These are phyloP conservation scores for Ochropleura leucogaster DNA, from an alignment of 2,888 invertebrate species.

Conservation along the genomic window DNA sequence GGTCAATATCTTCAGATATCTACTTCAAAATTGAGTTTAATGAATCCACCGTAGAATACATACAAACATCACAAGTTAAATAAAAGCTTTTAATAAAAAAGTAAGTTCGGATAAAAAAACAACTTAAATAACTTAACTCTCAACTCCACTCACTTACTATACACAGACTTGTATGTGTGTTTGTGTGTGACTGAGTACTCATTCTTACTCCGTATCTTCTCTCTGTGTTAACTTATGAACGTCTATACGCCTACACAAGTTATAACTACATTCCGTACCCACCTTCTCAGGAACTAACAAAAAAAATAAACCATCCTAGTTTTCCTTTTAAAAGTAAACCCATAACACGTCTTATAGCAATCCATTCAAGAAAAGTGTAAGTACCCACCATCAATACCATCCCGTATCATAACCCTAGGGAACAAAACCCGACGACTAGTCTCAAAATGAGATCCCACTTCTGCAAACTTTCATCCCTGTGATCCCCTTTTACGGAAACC, in stretches of 20 bases:
- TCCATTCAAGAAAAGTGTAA: constrained; percentile 20
- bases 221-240: no score
- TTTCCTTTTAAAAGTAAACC: constrained; percentile 45
- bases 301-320: constrained; percentile 1
- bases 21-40: no score
- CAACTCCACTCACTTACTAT: no score
- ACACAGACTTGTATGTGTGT: no score
- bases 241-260: not conserved
- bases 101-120: no score
- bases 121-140: no score
- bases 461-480: constrained; percentile 32
- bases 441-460: constrained; percentile 44
- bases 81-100: no score
- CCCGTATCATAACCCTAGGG: constrained; percentile 24
- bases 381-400: not conserved
- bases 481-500: constrained; percentile 33
- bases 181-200: no score
- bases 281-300: not conserved
- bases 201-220: no score
- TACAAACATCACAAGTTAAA: no score
- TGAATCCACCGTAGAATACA: no score
- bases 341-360: constrained; percentile 34
- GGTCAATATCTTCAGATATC: no score
- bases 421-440: constrained; percentile 15
- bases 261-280: not conserved